A percentile compares a stretch with the other conserved stretches of the same genome.
Evolutionary conservation across 2,113 vertebrate genomes (phyloP).

Genomic region (Laterallus jamaicensis): DNA sequence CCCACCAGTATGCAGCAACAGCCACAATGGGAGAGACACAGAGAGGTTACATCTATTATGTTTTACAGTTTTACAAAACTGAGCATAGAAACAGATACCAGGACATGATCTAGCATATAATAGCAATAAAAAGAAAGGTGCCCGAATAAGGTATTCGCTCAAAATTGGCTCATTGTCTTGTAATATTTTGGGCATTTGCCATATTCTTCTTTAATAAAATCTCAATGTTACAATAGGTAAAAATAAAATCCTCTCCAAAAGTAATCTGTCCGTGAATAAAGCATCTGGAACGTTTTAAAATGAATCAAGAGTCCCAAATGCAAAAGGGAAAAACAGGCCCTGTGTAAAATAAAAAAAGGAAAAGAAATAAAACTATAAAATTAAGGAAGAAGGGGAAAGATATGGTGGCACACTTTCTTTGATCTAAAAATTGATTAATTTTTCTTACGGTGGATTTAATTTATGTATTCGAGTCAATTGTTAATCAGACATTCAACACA

Average conservation of each 20-base stretch:
- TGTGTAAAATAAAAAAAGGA: neutral
- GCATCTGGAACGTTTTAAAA: slow-evolving; percentile 51
- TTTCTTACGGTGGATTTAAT: neutral
- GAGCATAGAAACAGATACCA: slow-evolving; percentile 53
- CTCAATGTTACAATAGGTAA: neutral
- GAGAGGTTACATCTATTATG: slow-evolving; percentile 55
- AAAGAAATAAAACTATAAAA: neutral
- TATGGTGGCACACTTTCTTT: neutral
- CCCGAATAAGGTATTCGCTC: neutral
- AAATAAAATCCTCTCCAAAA: neutral
- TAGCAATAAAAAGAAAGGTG: slow-evolving; percentile 38
- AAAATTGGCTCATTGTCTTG: neutral
- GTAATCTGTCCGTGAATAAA: slow-evolving; percentile 8
- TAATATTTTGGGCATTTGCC: slow-evolving; percentile 1
- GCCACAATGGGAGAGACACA: slow-evolving; percentile 48
- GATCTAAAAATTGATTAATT: neutral
- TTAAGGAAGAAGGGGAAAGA: neutral
- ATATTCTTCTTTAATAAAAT: slow-evolving; percentile 32
- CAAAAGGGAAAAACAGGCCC: neutral
- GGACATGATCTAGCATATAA: slow-evolving; percentile 13
- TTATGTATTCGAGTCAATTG: neutral
- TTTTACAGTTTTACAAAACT: slow-evolving; percentile 47
- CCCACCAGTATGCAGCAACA: slow-evolving; percentile 38
- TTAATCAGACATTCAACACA: neutral
- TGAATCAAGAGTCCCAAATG: neutral